Evolutionary conservation across 1,140 invertebrate genomes (phyloP).

Genomic region (Notospermus geniculatus): DNA sequence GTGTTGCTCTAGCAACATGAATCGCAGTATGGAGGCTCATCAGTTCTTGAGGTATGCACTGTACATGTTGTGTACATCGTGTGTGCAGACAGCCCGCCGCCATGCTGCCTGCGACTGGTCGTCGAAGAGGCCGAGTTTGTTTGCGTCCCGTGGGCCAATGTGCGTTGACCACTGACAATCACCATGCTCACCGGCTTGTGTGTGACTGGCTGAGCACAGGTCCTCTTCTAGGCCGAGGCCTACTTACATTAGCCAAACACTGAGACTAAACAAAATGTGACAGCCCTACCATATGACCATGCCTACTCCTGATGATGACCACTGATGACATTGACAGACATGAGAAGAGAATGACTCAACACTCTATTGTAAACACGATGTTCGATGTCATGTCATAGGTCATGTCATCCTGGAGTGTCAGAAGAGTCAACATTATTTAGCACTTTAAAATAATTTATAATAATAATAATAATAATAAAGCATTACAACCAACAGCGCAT

Average conservation of each 20-base stretch:
- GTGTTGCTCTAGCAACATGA: conserved; percentile 99
- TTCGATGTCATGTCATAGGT: neutral
- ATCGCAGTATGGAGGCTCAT: conserved; percentile 99
- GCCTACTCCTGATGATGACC: no score
- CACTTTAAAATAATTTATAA: no score
- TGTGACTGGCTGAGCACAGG: no score
- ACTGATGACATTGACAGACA: no score
- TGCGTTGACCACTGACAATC: no score
- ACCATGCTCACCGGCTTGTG: no score
- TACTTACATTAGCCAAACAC: no score
- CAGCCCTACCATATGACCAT: no score
- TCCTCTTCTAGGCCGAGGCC: no score
- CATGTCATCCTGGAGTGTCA: neutral
- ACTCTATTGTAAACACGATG: neutral
- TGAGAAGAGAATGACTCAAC: neutral
- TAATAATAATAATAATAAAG: neutral
- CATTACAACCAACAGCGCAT: neutral
- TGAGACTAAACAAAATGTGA: no score
- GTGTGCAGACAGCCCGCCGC: conserved; percentile 1
- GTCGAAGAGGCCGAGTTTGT: no score
- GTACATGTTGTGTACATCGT: conserved; percentile 11
- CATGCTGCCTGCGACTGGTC: neutral
- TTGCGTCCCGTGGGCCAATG: no score
- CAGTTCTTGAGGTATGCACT: conserved; percentile 74
- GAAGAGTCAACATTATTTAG: neutral